A percentile compares a stretch with the other conserved stretches of the same genome.
Conservation (phyloP, 2,113 vertebrate genomes). For the Mormyrus lacerda region DNA sequence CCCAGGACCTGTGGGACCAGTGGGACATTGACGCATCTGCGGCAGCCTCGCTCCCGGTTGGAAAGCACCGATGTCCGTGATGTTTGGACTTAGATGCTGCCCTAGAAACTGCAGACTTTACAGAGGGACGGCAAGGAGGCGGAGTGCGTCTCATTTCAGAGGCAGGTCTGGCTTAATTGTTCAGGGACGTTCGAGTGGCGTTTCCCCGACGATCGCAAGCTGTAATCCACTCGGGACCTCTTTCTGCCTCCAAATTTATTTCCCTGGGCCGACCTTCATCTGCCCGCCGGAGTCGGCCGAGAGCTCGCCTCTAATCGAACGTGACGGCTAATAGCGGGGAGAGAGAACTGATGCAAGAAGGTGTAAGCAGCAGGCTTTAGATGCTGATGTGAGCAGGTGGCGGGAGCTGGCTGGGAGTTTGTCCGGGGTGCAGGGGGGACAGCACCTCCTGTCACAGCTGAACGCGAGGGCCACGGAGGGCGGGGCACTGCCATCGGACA, state of each 20-base stretch:
- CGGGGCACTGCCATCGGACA: background rate
- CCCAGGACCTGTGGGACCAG: background rate
- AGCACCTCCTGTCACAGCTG: background rate
- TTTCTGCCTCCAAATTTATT: background rate
- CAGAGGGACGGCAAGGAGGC: background rate
- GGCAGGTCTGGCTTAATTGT: background rate
- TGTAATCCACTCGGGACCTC: background rate
- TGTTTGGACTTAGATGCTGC: background rate
- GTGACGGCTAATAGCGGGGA: background rate
- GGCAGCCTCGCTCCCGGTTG: background rate
- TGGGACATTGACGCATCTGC: background rate
- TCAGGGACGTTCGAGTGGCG: background rate
- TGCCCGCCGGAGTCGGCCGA: background rate
- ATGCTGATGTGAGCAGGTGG: slow-evolving; percentile 8
- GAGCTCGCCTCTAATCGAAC: slow-evolving; percentile 6
- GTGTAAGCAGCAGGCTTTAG: background rate
- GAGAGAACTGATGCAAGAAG: slow-evolving; percentile 1
- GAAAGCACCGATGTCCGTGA: background rate
- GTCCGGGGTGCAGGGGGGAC: background rate
- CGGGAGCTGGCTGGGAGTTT: background rate
- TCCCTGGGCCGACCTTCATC: background rate
- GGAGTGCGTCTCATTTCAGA: background rate
- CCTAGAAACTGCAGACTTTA: background rate
- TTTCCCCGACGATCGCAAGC: background rate
- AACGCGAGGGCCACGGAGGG: background rate